Evolutionary conservation across 2,888 invertebrate genomes (phyloP).

Genomic region (Acanthoscelides obtectus): DNA sequence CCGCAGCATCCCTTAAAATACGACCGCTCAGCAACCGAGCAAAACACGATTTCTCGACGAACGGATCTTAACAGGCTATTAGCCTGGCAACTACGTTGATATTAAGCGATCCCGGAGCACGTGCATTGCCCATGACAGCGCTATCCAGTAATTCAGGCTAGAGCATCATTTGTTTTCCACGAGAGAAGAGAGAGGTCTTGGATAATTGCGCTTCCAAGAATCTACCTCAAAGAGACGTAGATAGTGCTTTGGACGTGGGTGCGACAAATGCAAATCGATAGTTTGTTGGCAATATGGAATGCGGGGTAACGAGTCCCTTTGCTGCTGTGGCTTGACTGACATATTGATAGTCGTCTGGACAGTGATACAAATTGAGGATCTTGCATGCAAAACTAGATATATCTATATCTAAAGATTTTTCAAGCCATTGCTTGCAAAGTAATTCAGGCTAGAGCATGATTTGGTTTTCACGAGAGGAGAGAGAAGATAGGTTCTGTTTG

Average conservation of each 20-base stretch:
- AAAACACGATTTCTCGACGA: neutral
- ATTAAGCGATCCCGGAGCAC: neutral
- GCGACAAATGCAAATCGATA: neutral
- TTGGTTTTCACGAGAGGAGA: too few relatives aligned
- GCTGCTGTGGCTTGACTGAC: too few relatives aligned
- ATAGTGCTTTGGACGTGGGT: neutral
- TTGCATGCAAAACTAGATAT: too few relatives aligned
- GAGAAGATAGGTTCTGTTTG: too few relatives aligned
- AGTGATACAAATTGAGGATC: too few relatives aligned
- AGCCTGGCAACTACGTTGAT: neutral
- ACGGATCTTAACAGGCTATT: neutral
- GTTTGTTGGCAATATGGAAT: neutral
- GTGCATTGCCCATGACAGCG: neutral
- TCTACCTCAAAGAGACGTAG: neutral
- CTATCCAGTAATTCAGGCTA: neutral
- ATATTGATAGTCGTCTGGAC: too few relatives aligned
- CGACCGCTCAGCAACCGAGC: neutral
- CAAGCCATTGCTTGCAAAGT: too few relatives aligned
- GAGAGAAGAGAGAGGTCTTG: neutral
- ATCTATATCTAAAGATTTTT: too few relatives aligned
- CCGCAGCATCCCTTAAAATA: neutral
- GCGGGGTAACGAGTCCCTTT: too few relatives aligned
- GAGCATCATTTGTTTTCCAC: neutral
- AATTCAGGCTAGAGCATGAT: too few relatives aligned
- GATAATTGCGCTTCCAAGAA: neutral